phyloP scores from a whole-genome alignment of 2,113 vertebrate species.

The Oxygymnocypris stewartii region DNA sequence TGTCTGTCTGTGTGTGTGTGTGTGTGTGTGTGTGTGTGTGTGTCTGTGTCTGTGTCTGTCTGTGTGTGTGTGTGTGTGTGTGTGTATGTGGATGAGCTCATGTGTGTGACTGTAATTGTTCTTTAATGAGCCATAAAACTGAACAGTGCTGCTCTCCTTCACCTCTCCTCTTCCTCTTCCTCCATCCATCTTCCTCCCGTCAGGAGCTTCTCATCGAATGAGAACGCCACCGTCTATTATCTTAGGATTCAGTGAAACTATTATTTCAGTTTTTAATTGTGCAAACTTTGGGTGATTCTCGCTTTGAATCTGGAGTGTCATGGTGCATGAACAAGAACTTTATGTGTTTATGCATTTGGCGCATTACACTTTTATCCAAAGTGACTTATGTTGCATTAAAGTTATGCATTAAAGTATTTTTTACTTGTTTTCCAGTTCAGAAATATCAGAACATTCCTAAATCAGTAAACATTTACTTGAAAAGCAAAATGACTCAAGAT shows the following conservation, averaged over 20 bases:
- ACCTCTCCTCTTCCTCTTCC: slow-evolving; percentile 25
- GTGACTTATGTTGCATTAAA: too few species aligned
- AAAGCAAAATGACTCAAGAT: neutral
- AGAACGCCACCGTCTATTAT: neutral
- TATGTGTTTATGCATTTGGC: too few species aligned
- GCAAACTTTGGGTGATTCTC: neutral
- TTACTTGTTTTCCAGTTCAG: too few species aligned
- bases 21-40: too few species aligned
- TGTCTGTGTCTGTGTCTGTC: too few species aligned
- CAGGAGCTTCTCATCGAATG: too few species aligned
- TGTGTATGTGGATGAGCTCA: neutral
- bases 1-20: too few species aligned
- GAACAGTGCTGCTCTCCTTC: neutral
- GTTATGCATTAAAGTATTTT: too few species aligned
- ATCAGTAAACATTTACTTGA: neutral
- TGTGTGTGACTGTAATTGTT: slow-evolving; percentile 59
- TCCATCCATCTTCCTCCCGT: too few species aligned
- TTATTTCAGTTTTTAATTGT: neutral
- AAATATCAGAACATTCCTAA: neutral
- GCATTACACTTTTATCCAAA: too few species aligned
- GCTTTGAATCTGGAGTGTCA: neutral
- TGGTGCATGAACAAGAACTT: neutral
- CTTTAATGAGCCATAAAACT: slow-evolving; percentile 62
- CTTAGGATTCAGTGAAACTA: neutral
- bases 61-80: too few species aligned